Conservation (phyloP, 2,888 invertebrate species). For the Myopa testacea region DNA sequence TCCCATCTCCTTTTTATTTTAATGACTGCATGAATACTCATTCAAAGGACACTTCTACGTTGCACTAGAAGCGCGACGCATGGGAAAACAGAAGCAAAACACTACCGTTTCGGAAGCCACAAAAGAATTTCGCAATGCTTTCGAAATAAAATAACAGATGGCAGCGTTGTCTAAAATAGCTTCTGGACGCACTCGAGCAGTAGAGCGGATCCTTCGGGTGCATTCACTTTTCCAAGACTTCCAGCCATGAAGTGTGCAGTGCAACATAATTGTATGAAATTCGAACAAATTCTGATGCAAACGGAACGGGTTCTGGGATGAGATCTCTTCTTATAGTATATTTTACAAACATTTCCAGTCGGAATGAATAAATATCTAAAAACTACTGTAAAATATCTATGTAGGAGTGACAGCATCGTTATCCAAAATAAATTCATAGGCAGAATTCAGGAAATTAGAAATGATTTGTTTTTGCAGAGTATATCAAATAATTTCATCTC, state of each 20-base stretch:
- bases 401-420: no score
- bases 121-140: no score
- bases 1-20: neutral
- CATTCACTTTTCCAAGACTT: neutral
- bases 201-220: neutral
- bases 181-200: neutral
- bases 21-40: constrained; percentile 22
- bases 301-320: no score
- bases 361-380: neutral
- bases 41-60: neutral
- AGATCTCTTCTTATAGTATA: no score
- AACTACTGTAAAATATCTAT: neutral
- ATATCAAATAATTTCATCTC: neutral
- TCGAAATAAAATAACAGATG: neutral
- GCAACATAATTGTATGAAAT: neutral
- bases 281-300: no score
- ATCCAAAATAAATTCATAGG: no score
- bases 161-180: neutral
- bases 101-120: no score
- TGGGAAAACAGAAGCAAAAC: neutral
- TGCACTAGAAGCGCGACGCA: neutral
- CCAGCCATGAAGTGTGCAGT: constrained; percentile 27
- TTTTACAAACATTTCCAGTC: no score
- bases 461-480: neutral
- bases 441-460: neutral